These are phyloP conservation scores for Omphaloscelis lunosa DNA, from an alignment of 2,888 invertebrate species.

Conservation along the genomic window DNA sequence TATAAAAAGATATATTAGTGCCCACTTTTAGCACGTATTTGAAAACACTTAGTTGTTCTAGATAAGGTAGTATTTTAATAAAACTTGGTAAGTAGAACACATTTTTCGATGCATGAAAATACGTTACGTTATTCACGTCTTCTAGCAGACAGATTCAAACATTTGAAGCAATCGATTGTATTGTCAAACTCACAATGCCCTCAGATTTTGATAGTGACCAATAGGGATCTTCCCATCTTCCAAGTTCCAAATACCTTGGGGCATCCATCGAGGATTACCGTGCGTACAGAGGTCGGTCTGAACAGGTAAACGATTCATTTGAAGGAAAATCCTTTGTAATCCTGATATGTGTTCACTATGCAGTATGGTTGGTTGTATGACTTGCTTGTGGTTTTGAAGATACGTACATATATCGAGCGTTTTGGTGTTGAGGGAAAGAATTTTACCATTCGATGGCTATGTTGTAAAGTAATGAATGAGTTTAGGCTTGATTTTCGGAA, in stretches of 20 bases:
- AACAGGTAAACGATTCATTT: slow-evolving; percentile 77
- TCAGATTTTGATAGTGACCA: slow-evolving; percentile 6
- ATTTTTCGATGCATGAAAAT: not conserved
- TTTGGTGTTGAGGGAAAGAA: not conserved
- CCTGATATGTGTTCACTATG: slow-evolving; percentile 75
- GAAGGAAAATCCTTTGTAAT: slow-evolving; percentile 75
- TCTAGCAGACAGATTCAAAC: not conserved
- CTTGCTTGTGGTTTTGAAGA: slow-evolving; percentile 13
- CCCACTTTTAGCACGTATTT: not conserved
- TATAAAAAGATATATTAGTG: not conserved
- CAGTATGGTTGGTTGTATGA: slow-evolving; percentile 36
- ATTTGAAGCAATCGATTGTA: not conserved
- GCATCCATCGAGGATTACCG: slow-evolving; percentile 62
- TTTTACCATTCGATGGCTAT: not conserved
- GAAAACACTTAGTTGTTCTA: not conserved
- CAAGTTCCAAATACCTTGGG: slow-evolving; percentile 52
- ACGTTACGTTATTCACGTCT: not conserved
- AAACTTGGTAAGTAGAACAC: not conserved
- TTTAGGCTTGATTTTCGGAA: not conserved
- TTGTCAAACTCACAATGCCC: not conserved
- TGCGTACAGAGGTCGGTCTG: slow-evolving; percentile 36
- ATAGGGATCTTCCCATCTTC: slow-evolving; percentile 27
- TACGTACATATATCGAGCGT: slow-evolving; percentile 20
- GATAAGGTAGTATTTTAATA: not conserved
- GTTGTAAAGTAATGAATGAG: not conserved